These are phyloP conservation scores for Pogonocichla stellata DNA, from an alignment of 2,113 vertebrate genomes.

Conservation along the genomic window DNA sequence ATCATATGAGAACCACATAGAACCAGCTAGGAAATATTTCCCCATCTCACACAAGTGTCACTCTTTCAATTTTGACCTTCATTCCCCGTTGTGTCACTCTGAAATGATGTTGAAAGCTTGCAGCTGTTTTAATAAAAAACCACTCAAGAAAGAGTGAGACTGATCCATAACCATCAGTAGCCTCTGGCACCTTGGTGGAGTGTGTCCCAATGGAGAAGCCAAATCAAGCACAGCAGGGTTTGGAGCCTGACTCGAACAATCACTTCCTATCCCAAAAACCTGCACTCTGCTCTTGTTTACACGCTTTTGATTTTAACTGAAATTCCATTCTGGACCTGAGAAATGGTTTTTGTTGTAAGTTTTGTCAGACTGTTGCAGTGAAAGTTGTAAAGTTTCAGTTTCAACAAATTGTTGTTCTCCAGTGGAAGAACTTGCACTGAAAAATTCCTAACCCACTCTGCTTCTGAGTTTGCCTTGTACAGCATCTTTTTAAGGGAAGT, in stretches of 20 bases:
- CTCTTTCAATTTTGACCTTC: neutral
- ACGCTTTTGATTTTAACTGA: neutral
- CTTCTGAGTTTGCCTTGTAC: conserved; percentile 1
- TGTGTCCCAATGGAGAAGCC: neutral
- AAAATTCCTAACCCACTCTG: neutral
- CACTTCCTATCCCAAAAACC: neutral
- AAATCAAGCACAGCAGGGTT: neutral
- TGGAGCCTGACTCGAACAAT: neutral
- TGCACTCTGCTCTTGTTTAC: neutral
- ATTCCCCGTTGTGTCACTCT: neutral
- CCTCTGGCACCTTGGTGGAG: neutral
- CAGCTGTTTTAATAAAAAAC: neutral
- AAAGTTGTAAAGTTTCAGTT: conserved; percentile 5
- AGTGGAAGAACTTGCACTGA: conserved; percentile 24
- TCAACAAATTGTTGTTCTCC: neutral
- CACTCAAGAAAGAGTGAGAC: neutral
- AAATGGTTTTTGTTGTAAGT: neutral
- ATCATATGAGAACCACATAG: neutral
- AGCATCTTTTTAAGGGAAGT: neutral
- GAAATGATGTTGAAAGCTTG: neutral
- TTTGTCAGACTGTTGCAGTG: neutral
- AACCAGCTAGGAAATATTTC: neutral
- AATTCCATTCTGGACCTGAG: neutral
- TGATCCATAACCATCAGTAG: neutral
- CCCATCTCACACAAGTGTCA: neutral